Conservation (phyloP, 2,797 vertebrate species). For the Hyperoplus lanceolatus region DNA sequence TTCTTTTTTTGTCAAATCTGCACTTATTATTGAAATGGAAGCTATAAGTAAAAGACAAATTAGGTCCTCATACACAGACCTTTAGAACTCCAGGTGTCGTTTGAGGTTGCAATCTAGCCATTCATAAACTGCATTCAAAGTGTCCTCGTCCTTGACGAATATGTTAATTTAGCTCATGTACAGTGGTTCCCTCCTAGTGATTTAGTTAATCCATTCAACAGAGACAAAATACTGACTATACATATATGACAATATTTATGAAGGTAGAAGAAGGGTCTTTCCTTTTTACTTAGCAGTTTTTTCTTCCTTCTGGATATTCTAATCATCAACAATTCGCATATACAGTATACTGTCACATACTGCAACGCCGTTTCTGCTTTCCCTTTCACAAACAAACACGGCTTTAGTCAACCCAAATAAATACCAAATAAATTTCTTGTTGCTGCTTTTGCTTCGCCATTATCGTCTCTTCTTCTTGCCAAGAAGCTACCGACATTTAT, state of each 20-base stretch:
- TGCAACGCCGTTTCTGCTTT: background rate
- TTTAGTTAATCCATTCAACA: background rate
- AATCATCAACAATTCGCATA: conserved; percentile 7
- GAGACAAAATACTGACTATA: background rate
- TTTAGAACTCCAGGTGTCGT: background rate
- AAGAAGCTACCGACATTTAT: background rate
- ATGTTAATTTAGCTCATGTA: background rate
- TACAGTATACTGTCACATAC: background rate
- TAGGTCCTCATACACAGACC: background rate
- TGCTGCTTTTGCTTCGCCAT: conserved; percentile 14
- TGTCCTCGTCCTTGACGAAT: background rate
- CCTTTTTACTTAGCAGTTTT: background rate
- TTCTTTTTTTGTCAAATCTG: background rate
- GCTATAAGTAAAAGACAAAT: background rate
- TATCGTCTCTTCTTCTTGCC: conserved; percentile 12
- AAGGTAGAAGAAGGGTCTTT: background rate
- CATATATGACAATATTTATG: background rate
- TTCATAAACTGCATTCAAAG: background rate
- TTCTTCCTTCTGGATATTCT: conserved; percentile 16
- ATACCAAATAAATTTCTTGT: background rate
- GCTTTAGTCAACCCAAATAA: background rate
- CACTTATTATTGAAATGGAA: background rate
- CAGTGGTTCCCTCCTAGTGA: background rate
- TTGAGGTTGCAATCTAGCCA: background rate
- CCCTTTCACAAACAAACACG: conserved; percentile 17